Conservation (phyloP, 2,888 invertebrate genomes). For the Lissocephala sabroskyi region DNA sequence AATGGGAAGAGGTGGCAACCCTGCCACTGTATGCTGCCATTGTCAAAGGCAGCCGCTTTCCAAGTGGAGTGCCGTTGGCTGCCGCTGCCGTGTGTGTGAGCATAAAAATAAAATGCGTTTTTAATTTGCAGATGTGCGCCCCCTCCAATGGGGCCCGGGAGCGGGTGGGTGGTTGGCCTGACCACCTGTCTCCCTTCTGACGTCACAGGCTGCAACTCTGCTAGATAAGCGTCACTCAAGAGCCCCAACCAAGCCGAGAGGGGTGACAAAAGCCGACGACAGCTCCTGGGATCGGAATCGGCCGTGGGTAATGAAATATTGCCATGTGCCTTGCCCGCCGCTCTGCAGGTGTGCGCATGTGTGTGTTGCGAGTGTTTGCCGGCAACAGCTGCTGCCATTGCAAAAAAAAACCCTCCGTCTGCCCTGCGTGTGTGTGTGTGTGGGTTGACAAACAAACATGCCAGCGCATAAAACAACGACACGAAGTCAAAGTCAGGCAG, state of each 20-base stretch:
- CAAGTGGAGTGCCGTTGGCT: no score
- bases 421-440: constrained; percentile 4
- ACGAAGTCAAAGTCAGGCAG: constrained; percentile 19
- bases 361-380: constrained; percentile 45
- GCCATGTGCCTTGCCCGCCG: constrained; percentile 42
- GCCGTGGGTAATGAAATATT: constrained; percentile 66
- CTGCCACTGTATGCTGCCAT: constrained; percentile 33
- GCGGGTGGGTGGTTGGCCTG: no score
- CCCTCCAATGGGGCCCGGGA: no score
- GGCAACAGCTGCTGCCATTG: constrained; percentile 49
- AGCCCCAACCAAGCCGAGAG: no score
- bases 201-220: no score
- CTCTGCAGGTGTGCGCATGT: constrained; percentile 8
- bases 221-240: no score
- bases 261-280: neutral
- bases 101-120: constrained; percentile 62
- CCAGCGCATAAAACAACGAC: constrained; percentile 53
- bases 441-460: constrained; percentile 63
- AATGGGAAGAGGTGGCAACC: neutral
- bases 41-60: constrained; percentile 51
- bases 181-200: constrained; percentile 13
- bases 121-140: constrained; percentile 65
- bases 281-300: neutral
- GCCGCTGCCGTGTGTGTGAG: constrained; percentile 12
- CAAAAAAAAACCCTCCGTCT: constrained; percentile 1